Evolutionary conservation across 2,797 vertebrate species (phyloP).

Genomic region (Epinephelus malabaricus): DNA sequence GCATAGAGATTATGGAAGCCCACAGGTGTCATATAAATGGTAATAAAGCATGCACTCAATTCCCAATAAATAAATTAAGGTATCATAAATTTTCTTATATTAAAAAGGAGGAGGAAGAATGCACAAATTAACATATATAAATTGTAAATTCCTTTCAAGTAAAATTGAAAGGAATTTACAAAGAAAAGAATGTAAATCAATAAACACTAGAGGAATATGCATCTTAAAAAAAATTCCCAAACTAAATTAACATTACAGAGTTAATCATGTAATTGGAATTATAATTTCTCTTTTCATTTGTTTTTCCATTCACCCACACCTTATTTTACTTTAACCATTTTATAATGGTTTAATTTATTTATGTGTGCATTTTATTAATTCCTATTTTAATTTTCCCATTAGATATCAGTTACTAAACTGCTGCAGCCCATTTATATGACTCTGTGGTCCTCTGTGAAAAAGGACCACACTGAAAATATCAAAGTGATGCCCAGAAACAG

Average conservation of each 20-base stretch:
- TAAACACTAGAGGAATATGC: not conserved
- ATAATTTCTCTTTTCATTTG: not conserved
- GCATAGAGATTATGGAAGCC: not conserved
- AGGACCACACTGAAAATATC: not conserved
- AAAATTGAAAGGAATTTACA: not conserved
- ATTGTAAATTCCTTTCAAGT: too few relatives aligned
- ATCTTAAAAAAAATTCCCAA: not conserved
- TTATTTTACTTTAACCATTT: not conserved
- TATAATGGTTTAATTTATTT: not conserved
- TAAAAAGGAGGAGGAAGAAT: not conserved
- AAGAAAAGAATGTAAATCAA: not conserved
- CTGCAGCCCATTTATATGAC: not conserved
- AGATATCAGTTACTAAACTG: not conserved
- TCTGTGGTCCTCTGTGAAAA: not conserved
- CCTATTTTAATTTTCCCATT: too few relatives aligned
- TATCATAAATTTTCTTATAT: not conserved
- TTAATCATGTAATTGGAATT: not conserved
- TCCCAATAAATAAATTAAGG: not conserved
- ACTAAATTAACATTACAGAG: not conserved
- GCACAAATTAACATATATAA: not conserved
- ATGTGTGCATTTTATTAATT: not conserved
- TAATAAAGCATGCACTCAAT: not conserved
- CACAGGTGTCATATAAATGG: not conserved
- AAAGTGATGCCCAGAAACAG: not conserved
- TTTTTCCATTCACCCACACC: not conserved